Evolutionary conservation across 1,140 invertebrate species (phyloP), one percentile per base, ranked within the genome.

Genomic region (Asbolus verrucosus): DNA sequence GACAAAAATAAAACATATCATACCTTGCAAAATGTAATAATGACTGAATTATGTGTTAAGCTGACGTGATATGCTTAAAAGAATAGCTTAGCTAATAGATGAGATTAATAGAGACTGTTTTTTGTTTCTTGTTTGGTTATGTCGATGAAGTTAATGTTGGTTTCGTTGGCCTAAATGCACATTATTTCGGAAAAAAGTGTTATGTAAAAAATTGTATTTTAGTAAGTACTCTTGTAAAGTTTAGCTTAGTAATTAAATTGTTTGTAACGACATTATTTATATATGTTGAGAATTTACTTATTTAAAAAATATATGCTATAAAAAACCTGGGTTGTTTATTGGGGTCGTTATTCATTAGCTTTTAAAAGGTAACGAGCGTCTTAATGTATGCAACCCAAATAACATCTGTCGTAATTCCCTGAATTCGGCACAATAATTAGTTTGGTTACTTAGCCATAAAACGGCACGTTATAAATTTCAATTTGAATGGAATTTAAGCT

Each of bases 1-100:
- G 39, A 18, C 33, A 65, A 67, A 67, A 70, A 36, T 73, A 38
- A 70, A 66, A 73, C 71, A 73, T 73, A 73, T 73, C 71, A 73
- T 73, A 59, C 33, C 39, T 70, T 70, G 62, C 69, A 70, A 70
- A 60, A 46, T 60, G 43, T 67, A 54, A 36, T 54, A 67, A 50
- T 61, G 69, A 70, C 50, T 65, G 61, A 65, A 66, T 70, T 70
- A 65, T 65, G 33, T 63, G 62, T 65, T 65, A 65, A 65, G 62
- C 62, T 43, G 16, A 43, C 62, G 38, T 65, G 38, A 65, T 63
- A 33, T 63, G 69, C 62, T 70, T 38, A 41, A n/a, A n/a, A 39
- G 43, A 54, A 39, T 43, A 38, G 62, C 54, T 14, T 31, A 69
- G 24, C 38, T 70, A 18, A 43, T 65, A 65, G 69, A 65, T 36